phyloP scores from a whole-genome alignment of 2,113 vertebrate species.

The Xyliphius kryptos region DNA sequence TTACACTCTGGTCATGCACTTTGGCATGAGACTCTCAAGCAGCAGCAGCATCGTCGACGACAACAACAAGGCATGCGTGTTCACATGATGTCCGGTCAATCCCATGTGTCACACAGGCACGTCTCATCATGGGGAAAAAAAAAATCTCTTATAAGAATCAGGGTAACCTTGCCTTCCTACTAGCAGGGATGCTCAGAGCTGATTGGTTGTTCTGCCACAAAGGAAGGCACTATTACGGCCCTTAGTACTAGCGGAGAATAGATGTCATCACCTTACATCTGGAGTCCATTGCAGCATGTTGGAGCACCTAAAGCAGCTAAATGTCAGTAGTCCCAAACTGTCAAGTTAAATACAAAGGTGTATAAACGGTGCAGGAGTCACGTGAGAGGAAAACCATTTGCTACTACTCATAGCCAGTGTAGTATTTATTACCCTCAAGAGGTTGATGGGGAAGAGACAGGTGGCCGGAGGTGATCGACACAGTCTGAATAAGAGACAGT shows the following conservation, averaged over 20 bases:
- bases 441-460: too few relatives aligned
- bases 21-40: conserved; percentile 35
- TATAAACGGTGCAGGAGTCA: conserved; percentile 2
- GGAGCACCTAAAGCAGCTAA: conserved; percentile 27
- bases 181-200: conserved; percentile 8
- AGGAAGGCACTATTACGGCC: conserved; percentile 34
- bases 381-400: conserved; percentile 2
- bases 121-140: too few relatives aligned
- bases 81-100: too few relatives aligned
- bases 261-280: too few relatives aligned
- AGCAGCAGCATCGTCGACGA: conserved; percentile 25
- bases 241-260: too few relatives aligned
- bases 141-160: neutral
- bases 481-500: too few relatives aligned
- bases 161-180: conserved; percentile 3
- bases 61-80: too few relatives aligned
- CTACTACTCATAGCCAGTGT: too few relatives aligned
- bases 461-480: too few relatives aligned
- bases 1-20: conserved; percentile 23
- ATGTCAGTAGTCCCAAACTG: conserved; percentile 15
- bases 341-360: conserved; percentile 4
- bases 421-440: too few relatives aligned
- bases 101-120: too few relatives aligned
- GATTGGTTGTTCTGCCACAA: conserved; percentile 14
- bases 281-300: conserved; percentile 20